Evolutionary conservation across 2,888 invertebrate species (phyloP).

Genomic region (Apamea monoglypha): DNA sequence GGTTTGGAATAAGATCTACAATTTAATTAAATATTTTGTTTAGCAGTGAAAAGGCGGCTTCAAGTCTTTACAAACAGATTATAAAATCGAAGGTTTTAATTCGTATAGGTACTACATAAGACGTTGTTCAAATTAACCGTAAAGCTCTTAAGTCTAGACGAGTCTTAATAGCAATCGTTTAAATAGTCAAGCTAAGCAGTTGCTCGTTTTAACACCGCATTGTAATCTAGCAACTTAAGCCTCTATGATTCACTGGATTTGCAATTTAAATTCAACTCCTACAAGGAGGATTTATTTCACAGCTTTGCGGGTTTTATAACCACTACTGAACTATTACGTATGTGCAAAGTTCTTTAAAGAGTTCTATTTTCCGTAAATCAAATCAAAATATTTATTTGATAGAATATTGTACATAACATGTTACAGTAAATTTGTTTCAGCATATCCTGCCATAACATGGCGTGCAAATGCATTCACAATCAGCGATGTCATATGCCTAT

Average conservation of each 20-base stretch:
- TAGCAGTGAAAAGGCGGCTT: not conserved
- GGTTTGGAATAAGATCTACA: not conserved
- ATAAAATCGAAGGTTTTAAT: not conserved
- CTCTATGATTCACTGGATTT: conserved; percentile 56
- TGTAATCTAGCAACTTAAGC: conserved; percentile 42
- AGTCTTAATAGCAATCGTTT: conserved; percentile 23
- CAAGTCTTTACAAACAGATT: not conserved
- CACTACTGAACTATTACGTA: not conserved
- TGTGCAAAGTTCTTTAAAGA: not conserved
- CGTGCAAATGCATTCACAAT: too few species aligned
- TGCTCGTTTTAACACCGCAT: conserved; percentile 33
- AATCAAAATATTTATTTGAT: too few species aligned
- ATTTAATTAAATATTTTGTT: not conserved
- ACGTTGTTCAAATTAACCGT: conserved; percentile 2
- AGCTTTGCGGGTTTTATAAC: not conserved
- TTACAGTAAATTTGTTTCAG: too few species aligned
- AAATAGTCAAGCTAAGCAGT: conserved; percentile 15
- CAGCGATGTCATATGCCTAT: not conserved
- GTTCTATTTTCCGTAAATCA: not conserved
- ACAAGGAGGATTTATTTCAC: conserved; percentile 37
- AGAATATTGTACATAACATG: too few species aligned
- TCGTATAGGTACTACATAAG: not conserved
- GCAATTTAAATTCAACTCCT: conserved; percentile 54
- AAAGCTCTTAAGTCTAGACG: conserved; percentile 27
- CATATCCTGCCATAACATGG: too few species aligned